A percentile compares a stretch with the other conserved stretches of the same genome.
phyloP scores from a whole-genome alignment of 2,888 invertebrate species.

The Chymomyza procnemis region DNA sequence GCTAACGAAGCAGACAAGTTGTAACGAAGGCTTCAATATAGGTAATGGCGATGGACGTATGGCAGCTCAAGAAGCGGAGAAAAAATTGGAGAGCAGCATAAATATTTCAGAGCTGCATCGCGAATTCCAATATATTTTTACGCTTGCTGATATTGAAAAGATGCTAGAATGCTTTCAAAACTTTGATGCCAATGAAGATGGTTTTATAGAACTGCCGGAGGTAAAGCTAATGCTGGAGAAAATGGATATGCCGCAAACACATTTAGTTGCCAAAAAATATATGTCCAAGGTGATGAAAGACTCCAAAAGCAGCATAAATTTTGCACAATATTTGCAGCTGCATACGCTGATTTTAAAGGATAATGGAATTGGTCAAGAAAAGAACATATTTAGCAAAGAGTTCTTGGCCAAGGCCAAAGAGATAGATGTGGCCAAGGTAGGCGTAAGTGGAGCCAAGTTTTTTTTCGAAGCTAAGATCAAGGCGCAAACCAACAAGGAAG shows the following conservation, averaged over 20 bases:
- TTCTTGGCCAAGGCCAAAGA: not conserved
- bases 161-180: constrained; percentile 27
- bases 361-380: not conserved
- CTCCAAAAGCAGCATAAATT: constrained; percentile 11
- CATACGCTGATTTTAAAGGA: constrained; percentile 22
- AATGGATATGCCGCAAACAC: constrained; percentile 52
- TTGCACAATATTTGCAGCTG: constrained; percentile 40
- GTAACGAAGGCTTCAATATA: no score
- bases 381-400: not conserved
- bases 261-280: constrained; percentile 37
- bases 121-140: constrained; percentile 16
- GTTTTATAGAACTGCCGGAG: constrained; percentile 30
- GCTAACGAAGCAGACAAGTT: no score
- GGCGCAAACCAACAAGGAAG: not conserved
- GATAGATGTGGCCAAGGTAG: constrained; percentile 31
- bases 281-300: constrained; percentile 31
- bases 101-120: not conserved
- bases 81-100: not conserved
- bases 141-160: constrained; percentile 33
- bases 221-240: constrained; percentile 48
- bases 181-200: constrained; percentile 36
- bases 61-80: not conserved
- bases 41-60: no score
- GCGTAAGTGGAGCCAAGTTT: constrained; percentile 38
- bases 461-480: constrained; percentile 52